Percentiles rank a stretch among this genome's conserved stretches.
These are phyloP conservation scores for Globodera ellingtonae DNA, from an alignment of 1,140 invertebrate species.

Conservation along the genomic window DNA sequence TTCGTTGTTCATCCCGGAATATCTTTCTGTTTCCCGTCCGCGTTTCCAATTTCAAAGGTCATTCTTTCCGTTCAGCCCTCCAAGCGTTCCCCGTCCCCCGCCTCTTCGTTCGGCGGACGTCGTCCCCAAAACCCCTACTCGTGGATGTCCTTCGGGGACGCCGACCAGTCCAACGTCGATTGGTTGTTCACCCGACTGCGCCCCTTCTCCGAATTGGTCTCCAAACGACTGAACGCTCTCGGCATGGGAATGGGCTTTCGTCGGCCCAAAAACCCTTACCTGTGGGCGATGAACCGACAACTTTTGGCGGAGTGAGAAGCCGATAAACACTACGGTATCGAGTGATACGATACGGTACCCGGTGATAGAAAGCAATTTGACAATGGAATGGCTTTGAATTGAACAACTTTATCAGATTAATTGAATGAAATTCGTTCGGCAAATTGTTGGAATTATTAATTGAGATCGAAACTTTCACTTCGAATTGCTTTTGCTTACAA, in stretches of 20 bases:
- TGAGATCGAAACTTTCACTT: too few species aligned
- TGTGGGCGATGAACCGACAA: slow-evolving; percentile 14
- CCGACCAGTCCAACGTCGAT: slow-evolving; percentile 8
- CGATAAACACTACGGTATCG: not conserved
- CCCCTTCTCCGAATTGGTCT: slow-evolving; percentile 19
- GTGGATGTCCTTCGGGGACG: slow-evolving; percentile 28
- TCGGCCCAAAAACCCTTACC: slow-evolving; percentile 9
- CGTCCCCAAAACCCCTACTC: slow-evolving; percentile 34
- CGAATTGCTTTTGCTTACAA: too few species aligned
- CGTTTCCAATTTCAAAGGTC: not conserved
- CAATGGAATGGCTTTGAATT: too few species aligned
- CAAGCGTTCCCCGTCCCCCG: not conserved
- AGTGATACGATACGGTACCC: too few species aligned
- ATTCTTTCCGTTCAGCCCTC: not conserved
- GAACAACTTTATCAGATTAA: too few species aligned
- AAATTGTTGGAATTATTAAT: too few species aligned
- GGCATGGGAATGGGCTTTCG: slow-evolving; percentile 1
- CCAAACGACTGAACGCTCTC: slow-evolving; percentile 8
- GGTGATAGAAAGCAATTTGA: too few species aligned
- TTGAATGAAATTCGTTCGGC: too few species aligned
- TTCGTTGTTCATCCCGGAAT: not conserved
- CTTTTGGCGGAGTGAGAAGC: slow-evolving; percentile 1
- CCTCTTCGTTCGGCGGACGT: not conserved
- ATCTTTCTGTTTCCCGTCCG: not conserved
- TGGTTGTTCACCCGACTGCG: slow-evolving; percentile 20